Evolutionary conservation across 2,113 vertebrate species (phyloP), one percentile per base, ranked within the genome.

Genomic region (Castor canadensis): DNA sequence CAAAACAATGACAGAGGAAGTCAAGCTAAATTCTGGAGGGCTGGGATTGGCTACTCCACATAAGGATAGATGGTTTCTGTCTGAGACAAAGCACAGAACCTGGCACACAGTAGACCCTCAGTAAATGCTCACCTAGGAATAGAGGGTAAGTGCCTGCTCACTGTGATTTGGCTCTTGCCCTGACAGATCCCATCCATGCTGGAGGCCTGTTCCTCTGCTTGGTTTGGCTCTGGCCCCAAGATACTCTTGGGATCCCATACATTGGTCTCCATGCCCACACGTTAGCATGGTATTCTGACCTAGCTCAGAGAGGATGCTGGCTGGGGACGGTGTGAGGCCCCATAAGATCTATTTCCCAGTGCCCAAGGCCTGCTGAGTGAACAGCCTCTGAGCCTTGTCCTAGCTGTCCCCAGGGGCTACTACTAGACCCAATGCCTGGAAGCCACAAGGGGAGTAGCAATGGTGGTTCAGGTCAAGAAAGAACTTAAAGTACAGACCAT

Each of bases 1-100:
- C 24, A 92, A 94, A 88, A 86, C 60, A 95, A 40, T 89, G 87
- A 87, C 75, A 83, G 87, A 94, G 47, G 47, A n/a, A 54, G 24
- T 43, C 66, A 47, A 90, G 43, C 52, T 82, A 45, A 84, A 35
- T 40, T 90, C 47, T 81, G 76, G n/a, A 60, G 38, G 30, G 30
- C 30, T 9, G 56, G n/a, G n/a, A 43, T 12, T 45, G 6, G 24
- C 56, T 56, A 62, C 22, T 38, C 32, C 67, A 10, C 35, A 22
- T 20, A 40, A 13, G 43, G 45, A 89, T 90, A 30, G 38, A 7
- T 89, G 49, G 22, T 85, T 89, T 95, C 84, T 93, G 30, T 81
- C 66, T 90, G 40, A 71, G 38, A 45, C 69, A 82, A 64, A 89
- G n/a, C 87, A 11, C 38, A 54, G 71, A 32, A 54, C 35, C 69